Conservation (phyloP, 2,888 invertebrate species). For the Loripinus fragilis region DNA sequence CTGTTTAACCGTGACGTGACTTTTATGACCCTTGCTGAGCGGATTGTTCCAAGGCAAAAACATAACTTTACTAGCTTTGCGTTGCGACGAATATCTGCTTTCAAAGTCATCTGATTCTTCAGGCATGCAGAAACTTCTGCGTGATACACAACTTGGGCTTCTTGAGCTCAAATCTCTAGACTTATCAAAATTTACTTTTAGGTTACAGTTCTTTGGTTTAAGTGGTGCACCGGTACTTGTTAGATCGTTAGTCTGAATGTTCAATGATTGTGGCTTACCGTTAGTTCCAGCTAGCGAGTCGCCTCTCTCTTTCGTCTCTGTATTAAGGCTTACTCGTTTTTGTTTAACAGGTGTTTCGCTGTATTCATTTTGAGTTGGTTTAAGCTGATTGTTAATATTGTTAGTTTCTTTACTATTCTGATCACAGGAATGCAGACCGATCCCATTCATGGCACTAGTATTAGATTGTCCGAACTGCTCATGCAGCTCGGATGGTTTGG, state of each 20-base stretch:
- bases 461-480: not conserved
- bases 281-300: slow-evolving; percentile 22
- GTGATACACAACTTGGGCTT: slow-evolving; percentile 53
- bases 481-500: not conserved
- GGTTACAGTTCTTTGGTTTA: slow-evolving; percentile 54
- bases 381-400: slow-evolving; percentile 29
- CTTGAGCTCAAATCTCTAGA: slow-evolving; percentile 23
- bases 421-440: not conserved
- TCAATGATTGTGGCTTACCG: not conserved
- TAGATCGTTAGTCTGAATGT: slow-evolving; percentile 1
- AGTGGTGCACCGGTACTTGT: not conserved
- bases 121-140: slow-evolving; percentile 50
- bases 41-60: slow-evolving; percentile 56
- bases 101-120: slow-evolving; percentile 45
- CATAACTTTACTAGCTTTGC: slow-evolving; percentile 49
- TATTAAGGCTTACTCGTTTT: slow-evolving; percentile 34
- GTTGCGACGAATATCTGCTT: slow-evolving; percentile 29
- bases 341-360: not conserved
- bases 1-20: slow-evolving; percentile 67
- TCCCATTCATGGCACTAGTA: not conserved
- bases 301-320: slow-evolving; percentile 49
- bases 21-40: not conserved
- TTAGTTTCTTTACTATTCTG: not conserved
- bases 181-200: slow-evolving; percentile 50
- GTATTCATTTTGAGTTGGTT: not conserved